A percentile compares a stretch with the other conserved stretches of the same genome.
phyloP scores from a whole-genome alignment of 2,888 invertebrate genomes.

The Mycalesis mineus region DNA sequence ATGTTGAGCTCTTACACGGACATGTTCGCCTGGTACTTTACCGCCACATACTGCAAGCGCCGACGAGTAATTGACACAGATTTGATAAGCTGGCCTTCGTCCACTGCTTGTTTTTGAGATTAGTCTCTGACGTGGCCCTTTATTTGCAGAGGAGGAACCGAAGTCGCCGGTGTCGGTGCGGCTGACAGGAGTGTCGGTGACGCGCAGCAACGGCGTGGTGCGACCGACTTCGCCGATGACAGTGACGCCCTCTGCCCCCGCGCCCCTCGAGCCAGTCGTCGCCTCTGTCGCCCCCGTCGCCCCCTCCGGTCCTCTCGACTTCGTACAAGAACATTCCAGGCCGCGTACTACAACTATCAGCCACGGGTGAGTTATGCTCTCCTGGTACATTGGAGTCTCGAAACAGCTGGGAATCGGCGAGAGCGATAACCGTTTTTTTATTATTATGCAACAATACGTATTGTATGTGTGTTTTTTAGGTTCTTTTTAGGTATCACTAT shows the following conservation, averaged over 20 bases:
- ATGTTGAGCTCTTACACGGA: conserved; percentile 40
- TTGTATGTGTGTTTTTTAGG: background rate
- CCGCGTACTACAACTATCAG: conserved; percentile 69
- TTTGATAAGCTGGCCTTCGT: conserved; percentile 56
- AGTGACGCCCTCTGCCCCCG: conserved; percentile 36
- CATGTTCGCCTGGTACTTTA: conserved; percentile 73
- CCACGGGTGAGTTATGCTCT: conserved; percentile 65
- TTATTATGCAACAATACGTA: background rate
- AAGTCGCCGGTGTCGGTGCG: conserved; percentile 66
- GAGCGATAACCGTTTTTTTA: background rate
- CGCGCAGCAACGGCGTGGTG: conserved; percentile 62
- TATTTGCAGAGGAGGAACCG: conserved; percentile 73
- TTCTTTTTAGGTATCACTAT: no score
- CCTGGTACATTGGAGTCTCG: conserved; percentile 58
- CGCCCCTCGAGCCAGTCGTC: conserved; percentile 36
- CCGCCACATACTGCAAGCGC: conserved; percentile 76
- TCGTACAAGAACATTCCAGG: conserved; percentile 76
- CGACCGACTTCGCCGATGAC: conserved; percentile 41
- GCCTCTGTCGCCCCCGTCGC: conserved; percentile 37
- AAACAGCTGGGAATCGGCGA: conserved; percentile 55
- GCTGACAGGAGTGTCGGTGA: conserved; percentile 58
- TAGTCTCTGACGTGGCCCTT: conserved; percentile 54
- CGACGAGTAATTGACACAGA: conserved; percentile 69
- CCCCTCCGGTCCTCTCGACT: conserved; percentile 58
- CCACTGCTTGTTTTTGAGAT: conserved; percentile 12